These are phyloP conservation scores for Empidonax traillii DNA, from an alignment of 2,113 vertebrate species.

Conservation along the genomic window DNA sequence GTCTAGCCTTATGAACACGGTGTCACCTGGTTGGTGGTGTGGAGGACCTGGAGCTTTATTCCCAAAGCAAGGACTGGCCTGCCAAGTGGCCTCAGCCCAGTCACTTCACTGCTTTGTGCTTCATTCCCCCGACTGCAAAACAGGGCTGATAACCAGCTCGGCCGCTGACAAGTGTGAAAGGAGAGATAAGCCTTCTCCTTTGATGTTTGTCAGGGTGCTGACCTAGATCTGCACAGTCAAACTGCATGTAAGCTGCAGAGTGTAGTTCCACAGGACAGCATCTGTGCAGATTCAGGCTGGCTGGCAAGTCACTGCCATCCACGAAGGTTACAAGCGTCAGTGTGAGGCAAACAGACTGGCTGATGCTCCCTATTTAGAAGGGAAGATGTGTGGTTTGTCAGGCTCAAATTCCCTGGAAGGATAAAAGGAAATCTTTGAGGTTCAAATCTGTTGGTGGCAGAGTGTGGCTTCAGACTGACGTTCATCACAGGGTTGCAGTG, in stretches of 20 bases:
- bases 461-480: not conserved
- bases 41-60: not conserved
- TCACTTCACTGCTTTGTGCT: not conserved
- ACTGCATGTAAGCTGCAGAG: not conserved
- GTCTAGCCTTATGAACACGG: rapidly evolving
- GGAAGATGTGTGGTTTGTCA: not conserved
- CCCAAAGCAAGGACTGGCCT: not conserved
- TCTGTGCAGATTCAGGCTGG: not conserved
- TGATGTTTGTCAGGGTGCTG: slow-evolving; percentile 38
- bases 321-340: not conserved
- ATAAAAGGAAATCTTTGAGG: not conserved
- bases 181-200: not conserved
- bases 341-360: not conserved
- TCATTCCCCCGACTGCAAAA: rapidly evolving
- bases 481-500: rapidly evolving
- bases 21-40: not conserved
- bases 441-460: not conserved
- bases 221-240: slow-evolving; percentile 35
- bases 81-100: not conserved
- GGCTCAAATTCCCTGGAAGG: not conserved
- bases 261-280: not conserved
- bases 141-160: not conserved
- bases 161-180: not conserved
- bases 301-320: not conserved
- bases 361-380: not conserved